These are phyloP conservation scores for Pyrgus malvae DNA, from an alignment of 2,888 invertebrate species.

Conservation along the genomic window DNA sequence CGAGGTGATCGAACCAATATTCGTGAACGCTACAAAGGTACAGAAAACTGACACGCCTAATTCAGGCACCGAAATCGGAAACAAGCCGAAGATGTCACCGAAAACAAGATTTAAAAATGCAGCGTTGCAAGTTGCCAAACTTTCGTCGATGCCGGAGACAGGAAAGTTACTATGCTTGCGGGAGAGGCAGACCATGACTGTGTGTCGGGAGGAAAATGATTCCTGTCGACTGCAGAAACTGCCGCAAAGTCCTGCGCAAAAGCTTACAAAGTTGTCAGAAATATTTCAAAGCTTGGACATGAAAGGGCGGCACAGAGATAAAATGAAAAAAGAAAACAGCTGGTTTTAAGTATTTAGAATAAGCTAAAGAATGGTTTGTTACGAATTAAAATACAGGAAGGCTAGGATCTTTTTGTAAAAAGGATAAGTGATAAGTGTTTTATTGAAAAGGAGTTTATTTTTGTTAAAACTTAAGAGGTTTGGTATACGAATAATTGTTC, in stretches of 20 bases:
- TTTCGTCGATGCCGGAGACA: slow-evolving; percentile 63
- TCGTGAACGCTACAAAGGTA: slow-evolving; percentile 49
- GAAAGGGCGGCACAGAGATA: slow-evolving; percentile 63
- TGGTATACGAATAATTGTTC: slow-evolving; percentile 48
- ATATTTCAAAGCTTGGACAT: slow-evolving; percentile 71
- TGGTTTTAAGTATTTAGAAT: slow-evolving; percentile 62
- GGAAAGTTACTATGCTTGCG: slow-evolving; percentile 69
- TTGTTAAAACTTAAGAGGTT: slow-evolving; percentile 46
- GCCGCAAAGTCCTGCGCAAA: slow-evolving; percentile 59
- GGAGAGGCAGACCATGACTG: slow-evolving; percentile 57
- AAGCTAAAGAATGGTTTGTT: slow-evolving; percentile 36
- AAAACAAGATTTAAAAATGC: slow-evolving; percentile 71
- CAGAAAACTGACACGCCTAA: slow-evolving; percentile 40
- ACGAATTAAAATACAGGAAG: background rate
- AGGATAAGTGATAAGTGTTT: slow-evolving; percentile 51
- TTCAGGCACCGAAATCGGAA: slow-evolving; percentile 27
- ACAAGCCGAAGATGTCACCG: slow-evolving; percentile 52
- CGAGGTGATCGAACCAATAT: slow-evolving; percentile 70
- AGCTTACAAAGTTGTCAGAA: slow-evolving; percentile 65
- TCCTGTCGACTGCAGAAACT: slow-evolving; percentile 54
- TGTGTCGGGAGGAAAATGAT: slow-evolving; percentile 48
- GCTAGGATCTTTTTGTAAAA: slow-evolving; percentile 20
- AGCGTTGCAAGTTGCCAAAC: slow-evolving; percentile 64
- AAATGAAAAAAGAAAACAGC: slow-evolving; percentile 72
- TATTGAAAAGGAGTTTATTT: slow-evolving; percentile 50